A percentile compares a stretch with the other conserved stretches of the same genome.
Conservation (phyloP, 2,888 invertebrate species). For the Acleris literana region DNA sequence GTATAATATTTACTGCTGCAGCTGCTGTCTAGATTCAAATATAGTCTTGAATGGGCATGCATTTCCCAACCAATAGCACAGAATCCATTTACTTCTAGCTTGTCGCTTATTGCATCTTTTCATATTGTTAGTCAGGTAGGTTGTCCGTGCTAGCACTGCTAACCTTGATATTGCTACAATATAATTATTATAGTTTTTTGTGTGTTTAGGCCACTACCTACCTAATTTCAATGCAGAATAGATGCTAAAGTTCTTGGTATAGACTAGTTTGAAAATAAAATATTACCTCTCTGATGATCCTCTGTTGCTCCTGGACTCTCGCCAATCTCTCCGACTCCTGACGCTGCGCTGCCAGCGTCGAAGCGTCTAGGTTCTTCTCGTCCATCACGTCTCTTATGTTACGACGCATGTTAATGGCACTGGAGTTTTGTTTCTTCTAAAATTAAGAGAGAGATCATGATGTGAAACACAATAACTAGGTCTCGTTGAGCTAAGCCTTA, state of each 20-base stretch:
- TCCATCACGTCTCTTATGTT: conserved; percentile 97
- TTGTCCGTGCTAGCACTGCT: too few species aligned
- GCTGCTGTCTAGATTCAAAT: too few species aligned
- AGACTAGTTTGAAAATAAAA: not conserved
- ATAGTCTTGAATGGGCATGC: too few species aligned
- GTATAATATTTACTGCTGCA: too few species aligned
- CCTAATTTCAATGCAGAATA: not conserved
- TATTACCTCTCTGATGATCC: conserved; percentile 88
- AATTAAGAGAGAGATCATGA: conserved; percentile 42
- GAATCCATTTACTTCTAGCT: too few species aligned
- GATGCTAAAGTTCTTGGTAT: not conserved
- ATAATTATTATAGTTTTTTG: too few species aligned
- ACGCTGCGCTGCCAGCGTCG: conserved; percentile 95
- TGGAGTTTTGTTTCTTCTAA: conserved; percentile 72
- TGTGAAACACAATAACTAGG: too few species aligned
- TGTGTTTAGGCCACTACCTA: not conserved
- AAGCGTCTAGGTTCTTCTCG: conserved; percentile 95
- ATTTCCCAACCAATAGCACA: too few species aligned
- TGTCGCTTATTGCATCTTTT: too few species aligned
- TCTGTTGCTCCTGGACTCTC: conserved; percentile 93
- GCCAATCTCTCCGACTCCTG: conserved; percentile 95
- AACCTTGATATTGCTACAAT: too few species aligned
- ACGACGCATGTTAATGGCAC: conserved; percentile 87
- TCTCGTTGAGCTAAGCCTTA: too few species aligned
- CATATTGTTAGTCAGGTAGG: too few species aligned